phyloP scores from a whole-genome alignment of 1,140 invertebrate genomes.

The Babylonia areolata region DNA sequence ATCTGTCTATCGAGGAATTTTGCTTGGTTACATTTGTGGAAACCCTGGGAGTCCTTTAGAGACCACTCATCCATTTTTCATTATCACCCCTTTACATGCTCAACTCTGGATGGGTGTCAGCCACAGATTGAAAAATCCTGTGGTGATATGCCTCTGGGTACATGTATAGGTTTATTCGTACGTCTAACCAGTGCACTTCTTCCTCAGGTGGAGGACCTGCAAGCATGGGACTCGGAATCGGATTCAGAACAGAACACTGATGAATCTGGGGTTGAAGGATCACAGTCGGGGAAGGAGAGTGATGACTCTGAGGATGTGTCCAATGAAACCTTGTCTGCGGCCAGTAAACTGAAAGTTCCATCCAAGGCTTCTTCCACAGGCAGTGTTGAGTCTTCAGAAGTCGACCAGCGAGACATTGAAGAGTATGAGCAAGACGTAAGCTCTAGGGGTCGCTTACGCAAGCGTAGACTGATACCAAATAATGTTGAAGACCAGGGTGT shows the following conservation, averaged over 20 bases:
- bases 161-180: too few relatives aligned
- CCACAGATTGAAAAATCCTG: too few relatives aligned
- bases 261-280: not conserved
- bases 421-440: constrained; percentile 63
- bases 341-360: constrained; percentile 11
- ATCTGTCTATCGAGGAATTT: too few relatives aligned
- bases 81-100: too few relatives aligned
- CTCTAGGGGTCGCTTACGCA: constrained; percentile 67
- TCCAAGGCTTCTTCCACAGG: constrained; percentile 18
- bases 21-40: too few relatives aligned
- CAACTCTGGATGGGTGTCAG: too few relatives aligned
- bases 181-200: not conserved
- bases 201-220: constrained; percentile 13
- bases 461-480: constrained; percentile 69
- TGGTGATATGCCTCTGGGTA: too few relatives aligned
- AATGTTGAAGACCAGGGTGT: constrained; percentile 64
- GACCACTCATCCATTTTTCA: too few relatives aligned
- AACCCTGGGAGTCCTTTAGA: too few relatives aligned
- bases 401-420: constrained; percentile 44
- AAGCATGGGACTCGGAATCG: constrained; percentile 39
- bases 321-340: not conserved
- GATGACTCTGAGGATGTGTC: constrained; percentile 31
- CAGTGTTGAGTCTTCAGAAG: constrained; percentile 27
- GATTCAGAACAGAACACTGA: constrained; percentile 37
- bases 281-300: not conserved